Percentiles rank a stretch among this genome's conserved stretches.
phyloP scores from a whole-genome alignment of 2,113 vertebrate species.

The Etia nguti region DNA sequence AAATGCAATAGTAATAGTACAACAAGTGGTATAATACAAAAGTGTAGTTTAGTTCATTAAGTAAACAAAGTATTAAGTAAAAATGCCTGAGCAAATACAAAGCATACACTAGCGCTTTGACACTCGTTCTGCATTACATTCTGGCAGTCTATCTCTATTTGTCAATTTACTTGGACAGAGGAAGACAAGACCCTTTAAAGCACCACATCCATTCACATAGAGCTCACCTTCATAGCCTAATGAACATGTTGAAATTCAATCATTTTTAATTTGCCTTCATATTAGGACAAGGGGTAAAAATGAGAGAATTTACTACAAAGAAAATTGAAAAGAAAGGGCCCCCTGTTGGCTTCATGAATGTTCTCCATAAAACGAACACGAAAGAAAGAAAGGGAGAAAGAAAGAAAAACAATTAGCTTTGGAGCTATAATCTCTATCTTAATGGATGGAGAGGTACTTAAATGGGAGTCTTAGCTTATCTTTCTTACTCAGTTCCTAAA shows the following conservation, averaged over 20 bases:
- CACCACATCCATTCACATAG: constrained; percentile 39
- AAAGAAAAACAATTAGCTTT: constrained; percentile 67
- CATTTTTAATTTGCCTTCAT: constrained; percentile 71
- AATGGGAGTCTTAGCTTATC: constrained; percentile 30
- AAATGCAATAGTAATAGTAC: background rate
- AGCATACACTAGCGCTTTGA: background rate
- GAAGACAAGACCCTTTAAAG: constrained; percentile 48
- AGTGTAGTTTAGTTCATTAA: background rate
- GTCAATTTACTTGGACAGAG: constrained; percentile 30
- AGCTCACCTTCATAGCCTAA: constrained; percentile 64
- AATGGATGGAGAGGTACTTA: constrained; percentile 53
- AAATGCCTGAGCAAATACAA: background rate
- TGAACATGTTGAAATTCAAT: constrained; percentile 69
- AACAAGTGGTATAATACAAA: background rate
- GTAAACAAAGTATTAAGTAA: background rate
- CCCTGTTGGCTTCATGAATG: constrained; percentile 44
- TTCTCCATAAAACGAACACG: constrained; percentile 25
- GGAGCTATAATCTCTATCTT: constrained; percentile 50
- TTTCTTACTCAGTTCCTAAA: background rate
- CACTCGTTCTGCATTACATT: background rate
- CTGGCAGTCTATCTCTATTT: constrained; percentile 24
- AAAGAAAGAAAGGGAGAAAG: background rate
- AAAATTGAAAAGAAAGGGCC: constrained; percentile 59
- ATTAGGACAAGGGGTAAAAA: constrained; percentile 56
- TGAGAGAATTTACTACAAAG: constrained; percentile 49